Conservation (phyloP, 2,888 invertebrate species). For the Chloromyia formosa region DNA sequence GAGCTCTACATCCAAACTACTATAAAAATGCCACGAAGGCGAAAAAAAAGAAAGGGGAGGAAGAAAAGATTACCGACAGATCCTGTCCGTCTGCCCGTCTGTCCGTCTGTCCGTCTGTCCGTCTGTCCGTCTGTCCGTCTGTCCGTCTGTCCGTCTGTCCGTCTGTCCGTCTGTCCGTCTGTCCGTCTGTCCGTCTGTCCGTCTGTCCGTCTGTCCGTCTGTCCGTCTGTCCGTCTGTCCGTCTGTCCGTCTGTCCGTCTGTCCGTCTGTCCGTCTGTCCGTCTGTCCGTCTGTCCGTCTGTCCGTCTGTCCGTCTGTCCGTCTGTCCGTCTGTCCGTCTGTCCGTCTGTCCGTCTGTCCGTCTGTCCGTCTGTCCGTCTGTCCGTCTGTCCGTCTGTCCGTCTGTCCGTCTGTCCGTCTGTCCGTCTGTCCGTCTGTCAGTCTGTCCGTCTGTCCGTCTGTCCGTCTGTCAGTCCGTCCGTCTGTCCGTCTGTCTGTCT, state of each 20-base stretch:
- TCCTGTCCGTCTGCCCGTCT: neutral
- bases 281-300: conserved; percentile 8
- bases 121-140: neutral
- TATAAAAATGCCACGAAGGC: too few species aligned
- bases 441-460: neutral
- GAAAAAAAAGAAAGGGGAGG: too few species aligned
- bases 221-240: neutral
- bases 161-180: neutral
- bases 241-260: neutral
- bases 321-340: conserved; percentile 13
- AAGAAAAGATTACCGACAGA: too few species aligned
- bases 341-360: conserved; percentile 16
- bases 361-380: conserved; percentile 1
- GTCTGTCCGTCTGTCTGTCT: too few species aligned
- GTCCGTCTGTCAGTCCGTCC: too few species aligned
- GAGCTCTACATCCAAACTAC: too few species aligned
- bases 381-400: conserved; percentile 4
- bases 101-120: neutral
- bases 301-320: conserved; percentile 16
- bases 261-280: neutral
- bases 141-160: neutral
- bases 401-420: neutral
- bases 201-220: neutral
- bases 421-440: neutral
- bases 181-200: neutral